A percentile compares a stretch with the other conserved stretches of the same genome.
Evolutionary conservation across 2,113 vertebrate species (phyloP).

Genomic region (Rhodinocichla rosea): DNA sequence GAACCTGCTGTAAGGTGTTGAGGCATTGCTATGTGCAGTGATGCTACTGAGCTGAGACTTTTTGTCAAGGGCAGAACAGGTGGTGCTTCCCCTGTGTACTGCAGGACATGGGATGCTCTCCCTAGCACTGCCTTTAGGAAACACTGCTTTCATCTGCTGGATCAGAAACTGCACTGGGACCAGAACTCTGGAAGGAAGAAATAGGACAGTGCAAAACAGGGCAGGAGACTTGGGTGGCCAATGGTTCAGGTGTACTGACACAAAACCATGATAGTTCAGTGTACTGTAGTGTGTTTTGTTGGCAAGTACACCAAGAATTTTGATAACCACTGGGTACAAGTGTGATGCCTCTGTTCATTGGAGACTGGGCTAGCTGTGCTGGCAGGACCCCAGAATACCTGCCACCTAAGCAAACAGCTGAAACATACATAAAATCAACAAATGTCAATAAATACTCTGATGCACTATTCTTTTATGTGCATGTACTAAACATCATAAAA

Average conservation of each 20-base stretch:
- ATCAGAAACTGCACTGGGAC: background rate
- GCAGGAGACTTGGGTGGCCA: background rate
- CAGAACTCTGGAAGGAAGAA: background rate
- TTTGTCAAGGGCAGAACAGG: background rate
- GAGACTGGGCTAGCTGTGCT: background rate
- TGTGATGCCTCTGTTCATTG: fast-evolving
- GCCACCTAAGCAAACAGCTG: background rate
- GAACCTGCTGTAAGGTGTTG: background rate
- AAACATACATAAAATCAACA: background rate
- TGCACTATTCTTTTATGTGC: background rate
- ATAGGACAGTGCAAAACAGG: background rate
- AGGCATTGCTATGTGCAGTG: background rate
- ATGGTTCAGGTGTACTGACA: background rate
- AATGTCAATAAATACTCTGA: background rate
- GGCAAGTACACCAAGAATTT: background rate
- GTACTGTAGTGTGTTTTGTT: background rate
- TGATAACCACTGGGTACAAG: background rate
- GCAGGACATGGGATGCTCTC: background rate
- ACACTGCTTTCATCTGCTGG: background rate
- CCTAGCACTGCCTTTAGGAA: background rate
- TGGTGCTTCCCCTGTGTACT: background rate
- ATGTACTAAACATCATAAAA: background rate
- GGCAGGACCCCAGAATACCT: background rate
- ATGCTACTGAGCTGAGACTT: background rate
- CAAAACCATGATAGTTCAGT: background rate